Percentiles rank a stretch among this genome's conserved stretches.
Conservation (phyloP, 1,140 invertebrate species). For the Drosophila eugracilis region DNA sequence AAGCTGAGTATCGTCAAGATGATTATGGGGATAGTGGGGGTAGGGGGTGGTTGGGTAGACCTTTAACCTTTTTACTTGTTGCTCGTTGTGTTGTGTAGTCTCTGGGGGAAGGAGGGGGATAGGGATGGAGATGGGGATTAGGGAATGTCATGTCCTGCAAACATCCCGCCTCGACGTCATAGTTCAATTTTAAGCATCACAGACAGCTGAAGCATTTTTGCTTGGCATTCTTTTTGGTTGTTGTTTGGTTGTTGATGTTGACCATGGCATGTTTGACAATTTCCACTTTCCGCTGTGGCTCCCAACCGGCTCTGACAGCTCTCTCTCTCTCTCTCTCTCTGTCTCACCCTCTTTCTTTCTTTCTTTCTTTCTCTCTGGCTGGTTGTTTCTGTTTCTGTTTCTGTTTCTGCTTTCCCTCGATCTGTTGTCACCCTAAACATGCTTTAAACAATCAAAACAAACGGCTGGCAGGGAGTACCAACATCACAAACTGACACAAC, state of each 20-base stretch:
- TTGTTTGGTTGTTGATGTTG: constrained; percentile 35
- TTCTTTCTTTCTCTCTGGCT: neutral
- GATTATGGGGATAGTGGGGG: too few species aligned
- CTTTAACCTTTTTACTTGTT: constrained; percentile 35
- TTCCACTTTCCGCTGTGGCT: constrained; percentile 31
- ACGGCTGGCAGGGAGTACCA: constrained; percentile 2
- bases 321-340: neutral
- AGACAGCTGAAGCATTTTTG: constrained; percentile 13
- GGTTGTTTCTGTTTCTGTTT: neutral
- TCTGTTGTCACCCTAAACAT: constrained; percentile 33
- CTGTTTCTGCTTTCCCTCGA: neutral
- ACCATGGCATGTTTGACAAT: constrained; percentile 47
- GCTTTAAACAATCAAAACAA: constrained; percentile 57
- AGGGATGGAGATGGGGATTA: too few species aligned
- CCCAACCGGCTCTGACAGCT: constrained; percentile 9
- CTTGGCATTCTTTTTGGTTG: constrained; percentile 18
- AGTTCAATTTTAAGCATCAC: constrained; percentile 32
- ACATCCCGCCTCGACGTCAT: neutral
- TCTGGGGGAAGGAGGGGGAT: constrained; percentile 5
- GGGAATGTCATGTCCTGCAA: constrained; percentile 23
- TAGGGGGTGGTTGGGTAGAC: too few species aligned
- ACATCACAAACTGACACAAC: neutral
- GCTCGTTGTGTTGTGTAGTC: constrained; percentile 9
- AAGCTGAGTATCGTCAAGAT: constrained; percentile 1
- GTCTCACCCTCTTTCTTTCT: too few species aligned